phyloP scores from a whole-genome alignment of 2,888 invertebrate genomes.

The Vesta saturnalis region DNA sequence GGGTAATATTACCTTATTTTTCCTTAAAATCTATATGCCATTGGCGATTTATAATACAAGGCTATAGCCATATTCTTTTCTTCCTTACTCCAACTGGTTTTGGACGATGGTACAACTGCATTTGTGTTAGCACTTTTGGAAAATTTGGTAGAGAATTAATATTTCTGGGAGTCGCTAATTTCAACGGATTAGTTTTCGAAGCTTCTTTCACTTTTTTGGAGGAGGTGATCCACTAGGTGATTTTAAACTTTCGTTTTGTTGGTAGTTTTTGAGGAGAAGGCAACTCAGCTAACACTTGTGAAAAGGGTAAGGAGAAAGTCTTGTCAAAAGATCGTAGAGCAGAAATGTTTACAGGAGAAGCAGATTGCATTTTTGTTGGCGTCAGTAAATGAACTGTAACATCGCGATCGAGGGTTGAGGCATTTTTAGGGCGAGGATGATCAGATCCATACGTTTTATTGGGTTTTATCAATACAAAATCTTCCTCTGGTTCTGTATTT shows the following conservation, averaged over 20 bases:
- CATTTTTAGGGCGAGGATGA: background rate
- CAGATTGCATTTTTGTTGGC: background rate
- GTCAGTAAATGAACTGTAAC: background rate
- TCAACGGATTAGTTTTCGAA: background rate
- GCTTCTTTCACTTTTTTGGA: too few species aligned
- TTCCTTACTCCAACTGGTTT: background rate
- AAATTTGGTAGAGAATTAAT: too few species aligned
- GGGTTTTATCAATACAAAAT: background rate
- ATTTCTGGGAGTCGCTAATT: background rate
- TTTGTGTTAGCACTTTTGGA: too few species aligned
- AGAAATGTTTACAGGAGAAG: background rate
- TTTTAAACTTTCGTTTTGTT: background rate
- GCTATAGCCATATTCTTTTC: background rate
- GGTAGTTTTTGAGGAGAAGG: background rate
- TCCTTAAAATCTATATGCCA: background rate
- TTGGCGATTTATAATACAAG: slow-evolving; percentile 3
- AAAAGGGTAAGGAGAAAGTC: too few species aligned
- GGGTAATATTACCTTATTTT: background rate
- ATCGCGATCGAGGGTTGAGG: background rate
- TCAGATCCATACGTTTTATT: background rate
- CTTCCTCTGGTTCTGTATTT: background rate
- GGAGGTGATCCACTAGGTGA: background rate
- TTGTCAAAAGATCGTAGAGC: background rate
- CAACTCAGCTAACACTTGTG: background rate
- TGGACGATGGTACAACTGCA: background rate